Evolutionary conservation across 2,113 vertebrate genomes (phyloP), one percentile per base, ranked within the genome.

Genomic region (Lampris megalopsis): DNA sequence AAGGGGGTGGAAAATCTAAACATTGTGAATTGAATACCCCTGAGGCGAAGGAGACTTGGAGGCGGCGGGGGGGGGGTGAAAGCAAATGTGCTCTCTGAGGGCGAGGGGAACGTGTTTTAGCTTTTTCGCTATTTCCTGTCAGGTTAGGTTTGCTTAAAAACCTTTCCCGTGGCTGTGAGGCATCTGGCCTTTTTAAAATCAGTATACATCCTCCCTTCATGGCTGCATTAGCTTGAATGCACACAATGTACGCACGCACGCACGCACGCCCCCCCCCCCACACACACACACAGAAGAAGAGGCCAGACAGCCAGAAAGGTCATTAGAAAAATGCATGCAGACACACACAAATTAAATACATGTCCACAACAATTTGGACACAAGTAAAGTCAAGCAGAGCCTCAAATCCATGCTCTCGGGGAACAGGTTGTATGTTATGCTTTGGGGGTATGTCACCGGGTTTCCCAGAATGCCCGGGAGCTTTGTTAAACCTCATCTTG

Each of bases 131-230:
- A 62, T 40, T 37, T 43, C 11, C 61, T 64, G 71, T 65, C 45
- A 69, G 42, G 49, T 88, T 81, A 85, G 84, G 81, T 91, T 87
- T 77, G 75, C 47, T 63, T 77, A 52, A 59, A 72, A 58, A 64
- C 79, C 47, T 54, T 68, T 73, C 72, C 52, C 53, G 47, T 10
- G 54, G 67, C 86, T 83, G 54, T 45, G 4, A 77, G 83, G 62
- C 80, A 83, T 68, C 24, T 84, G 73, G 77, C 73, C 79, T 75
- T 87, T 85, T 48, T 49, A 36, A 71, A 81, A 54, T 54, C 11
- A 43, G 60, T 61, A 13, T 81, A 69, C 54, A 65, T 79, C 77
- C 49, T 63, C 54, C 53, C 5, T 56, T 36, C 48, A 65, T 68
- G 54, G 71, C 48, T 50, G 62, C 10, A 77, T 45, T 65, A 62